phyloP scores from a whole-genome alignment of 1,140 invertebrate species.

The Spodoptera litura region DNA sequence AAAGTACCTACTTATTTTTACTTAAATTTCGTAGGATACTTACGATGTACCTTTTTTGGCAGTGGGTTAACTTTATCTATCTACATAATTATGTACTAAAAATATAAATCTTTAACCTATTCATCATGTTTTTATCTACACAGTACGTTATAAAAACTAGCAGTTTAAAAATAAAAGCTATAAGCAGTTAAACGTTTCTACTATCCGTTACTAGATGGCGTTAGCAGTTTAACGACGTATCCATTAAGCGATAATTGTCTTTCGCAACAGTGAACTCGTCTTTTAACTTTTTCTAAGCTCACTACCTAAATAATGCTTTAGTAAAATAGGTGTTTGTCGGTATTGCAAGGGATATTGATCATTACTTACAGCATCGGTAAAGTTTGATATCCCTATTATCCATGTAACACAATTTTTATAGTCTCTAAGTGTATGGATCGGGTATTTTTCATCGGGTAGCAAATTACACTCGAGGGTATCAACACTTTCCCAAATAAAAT shows the following conservation, averaged over 20 bases:
- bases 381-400: conserved; percentile 40
- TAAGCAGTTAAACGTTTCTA: background rate
- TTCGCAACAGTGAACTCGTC: background rate
- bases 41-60: no score
- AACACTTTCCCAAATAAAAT: conserved; percentile 36
- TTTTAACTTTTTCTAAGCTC: no score
- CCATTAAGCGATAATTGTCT: background rate
- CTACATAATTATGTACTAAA: no score
- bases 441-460: conserved; percentile 49
- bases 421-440: conserved; percentile 31
- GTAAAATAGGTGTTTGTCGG: no score
- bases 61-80: no score
- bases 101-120: background rate
- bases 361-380: conserved; percentile 3
- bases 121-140: background rate
- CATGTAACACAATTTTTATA: conserved; percentile 37
- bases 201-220: conserved; percentile 34
- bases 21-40: no score
- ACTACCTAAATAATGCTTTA: no score
- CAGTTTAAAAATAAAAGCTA: background rate
- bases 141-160: no score
- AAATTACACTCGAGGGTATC: conserved; percentile 44
- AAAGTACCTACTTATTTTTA: no score
- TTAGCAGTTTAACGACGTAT: conserved; percentile 8
- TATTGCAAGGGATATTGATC: no score